Conservation (phyloP, 1,140 invertebrate species). For the Listronotus oregonensis region DNA sequence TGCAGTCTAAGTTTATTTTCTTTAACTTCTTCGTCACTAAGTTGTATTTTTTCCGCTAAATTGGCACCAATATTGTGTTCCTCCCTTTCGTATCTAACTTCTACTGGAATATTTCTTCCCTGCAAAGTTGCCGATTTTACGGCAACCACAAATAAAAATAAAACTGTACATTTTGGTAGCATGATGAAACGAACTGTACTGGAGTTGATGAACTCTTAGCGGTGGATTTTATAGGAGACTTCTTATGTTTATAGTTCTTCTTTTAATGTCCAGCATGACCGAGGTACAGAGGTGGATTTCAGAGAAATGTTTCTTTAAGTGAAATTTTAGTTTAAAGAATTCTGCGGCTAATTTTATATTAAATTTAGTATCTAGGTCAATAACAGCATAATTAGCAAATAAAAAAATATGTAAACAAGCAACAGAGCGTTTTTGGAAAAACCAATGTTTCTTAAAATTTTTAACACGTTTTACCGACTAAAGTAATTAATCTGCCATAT, state of each 20-base stretch:
- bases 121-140: constrained; percentile 22
- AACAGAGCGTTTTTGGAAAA: no score
- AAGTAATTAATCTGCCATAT: no score
- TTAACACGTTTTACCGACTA: no score
- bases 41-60: constrained; percentile 35
- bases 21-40: constrained; percentile 15
- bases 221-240: constrained; percentile 44
- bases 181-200: constrained; percentile 37
- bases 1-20: constrained; percentile 21
- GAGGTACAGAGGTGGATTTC: constrained; percentile 24
- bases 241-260: constrained; percentile 36
- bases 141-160: constrained; percentile 25
- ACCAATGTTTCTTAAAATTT: no score
- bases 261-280: constrained; percentile 23
- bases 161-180: constrained; percentile 30
- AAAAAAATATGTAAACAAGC: not conserved
- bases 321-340: constrained; percentile 3
- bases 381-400: not conserved
- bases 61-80: constrained; percentile 31
- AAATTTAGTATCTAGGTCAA: constrained; percentile 13
- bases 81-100: constrained; percentile 48
- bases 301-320: constrained; percentile 19
- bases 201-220: constrained; percentile 45
- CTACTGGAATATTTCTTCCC: constrained; percentile 50
- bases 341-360: not conserved